A percentile compares a stretch with the other conserved stretches of the same genome.
Conservation (phyloP, 2,888 invertebrate genomes). For the Drosophila putrida region DNA sequence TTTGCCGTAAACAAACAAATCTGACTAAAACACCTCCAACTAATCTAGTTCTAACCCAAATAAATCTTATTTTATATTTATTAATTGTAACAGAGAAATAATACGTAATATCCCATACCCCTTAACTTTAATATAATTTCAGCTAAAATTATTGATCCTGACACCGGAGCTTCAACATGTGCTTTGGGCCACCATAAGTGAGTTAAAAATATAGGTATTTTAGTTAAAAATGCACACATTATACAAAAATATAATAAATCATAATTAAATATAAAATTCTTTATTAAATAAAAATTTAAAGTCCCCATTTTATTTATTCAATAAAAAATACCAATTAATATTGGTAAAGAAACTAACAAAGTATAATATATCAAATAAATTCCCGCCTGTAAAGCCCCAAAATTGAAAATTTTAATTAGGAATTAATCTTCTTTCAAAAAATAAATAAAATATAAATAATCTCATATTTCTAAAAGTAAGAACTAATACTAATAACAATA, state of each 20-base stretch:
- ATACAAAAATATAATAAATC: constrained; percentile 86
- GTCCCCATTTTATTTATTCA: constrained; percentile 82
- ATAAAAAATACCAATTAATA: constrained; percentile 80
- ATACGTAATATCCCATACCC: constrained; percentile 89
- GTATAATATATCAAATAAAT: constrained; percentile 91
- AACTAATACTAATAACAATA: constrained; percentile 87
- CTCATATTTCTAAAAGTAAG: constrained; percentile 40
- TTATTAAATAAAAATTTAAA: constrained; percentile 87
- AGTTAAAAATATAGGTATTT: constrained; percentile 90
- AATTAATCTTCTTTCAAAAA: too few relatives aligned
- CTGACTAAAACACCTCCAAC: constrained; percentile 88
- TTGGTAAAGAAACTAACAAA: constrained; percentile 88
- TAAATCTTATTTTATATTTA: constrained; percentile 86
- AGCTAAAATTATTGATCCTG: constrained; percentile 91
- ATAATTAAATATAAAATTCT: constrained; percentile 84
- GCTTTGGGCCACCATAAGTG: constrained; percentile 91
- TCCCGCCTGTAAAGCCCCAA: constrained; percentile 88
- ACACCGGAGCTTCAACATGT: constrained; percentile 91
- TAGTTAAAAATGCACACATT: constrained; percentile 89
- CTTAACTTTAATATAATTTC: constrained; percentile 90
- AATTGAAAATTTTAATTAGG: constrained; percentile 89
- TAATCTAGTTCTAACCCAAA: constrained; percentile 87
- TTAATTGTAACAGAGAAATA: constrained; percentile 86
- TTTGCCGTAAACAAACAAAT: constrained; percentile 88
- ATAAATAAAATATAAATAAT: constrained; percentile 42